Conservation (phyloP, 2,888 invertebrate species). For the Pollenia labialis region DNA sequence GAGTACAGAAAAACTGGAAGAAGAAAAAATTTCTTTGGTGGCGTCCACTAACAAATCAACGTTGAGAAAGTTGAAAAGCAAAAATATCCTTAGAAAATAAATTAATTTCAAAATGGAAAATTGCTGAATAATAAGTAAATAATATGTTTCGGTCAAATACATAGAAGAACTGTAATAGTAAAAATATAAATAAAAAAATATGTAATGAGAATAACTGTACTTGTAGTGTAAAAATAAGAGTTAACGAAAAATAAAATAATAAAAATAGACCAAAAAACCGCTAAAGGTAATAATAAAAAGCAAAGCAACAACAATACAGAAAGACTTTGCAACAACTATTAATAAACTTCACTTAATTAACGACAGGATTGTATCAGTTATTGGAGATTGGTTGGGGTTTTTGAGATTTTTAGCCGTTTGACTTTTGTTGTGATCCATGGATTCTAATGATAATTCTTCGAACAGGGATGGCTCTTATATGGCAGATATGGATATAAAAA, state of each 20-base stretch:
- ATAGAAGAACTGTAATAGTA: background rate
- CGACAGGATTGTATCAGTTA: constrained; percentile 20
- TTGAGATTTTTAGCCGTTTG: background rate
- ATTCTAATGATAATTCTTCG: constrained; percentile 51
- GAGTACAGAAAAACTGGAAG: constrained; percentile 73
- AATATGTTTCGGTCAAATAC: background rate
- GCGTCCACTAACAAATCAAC: constrained; percentile 70
- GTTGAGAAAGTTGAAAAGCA: constrained; percentile 44
- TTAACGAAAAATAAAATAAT: constrained; percentile 44
- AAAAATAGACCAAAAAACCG: constrained; percentile 71
- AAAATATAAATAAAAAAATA: background rate
- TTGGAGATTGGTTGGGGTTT: background rate
- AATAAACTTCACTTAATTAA: constrained; percentile 32
- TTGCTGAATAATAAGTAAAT: constrained; percentile 14
- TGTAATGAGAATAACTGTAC: constrained; percentile 66
- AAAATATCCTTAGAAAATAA: constrained; percentile 63
- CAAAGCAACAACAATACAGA: constrained; percentile 47
- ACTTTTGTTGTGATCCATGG: constrained; percentile 33
- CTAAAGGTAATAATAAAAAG: constrained; percentile 58
- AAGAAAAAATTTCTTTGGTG: constrained; percentile 67
- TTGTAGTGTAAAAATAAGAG: constrained; percentile 53
- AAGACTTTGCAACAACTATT: constrained; percentile 47
- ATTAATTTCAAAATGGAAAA: constrained; percentile 3
- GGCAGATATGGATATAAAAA: constrained; percentile 37
- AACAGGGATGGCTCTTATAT: constrained; percentile 43